Conservation (phyloP, 92 coral and sea anemone genomes). For the Palythoa grandiflora region DNA sequence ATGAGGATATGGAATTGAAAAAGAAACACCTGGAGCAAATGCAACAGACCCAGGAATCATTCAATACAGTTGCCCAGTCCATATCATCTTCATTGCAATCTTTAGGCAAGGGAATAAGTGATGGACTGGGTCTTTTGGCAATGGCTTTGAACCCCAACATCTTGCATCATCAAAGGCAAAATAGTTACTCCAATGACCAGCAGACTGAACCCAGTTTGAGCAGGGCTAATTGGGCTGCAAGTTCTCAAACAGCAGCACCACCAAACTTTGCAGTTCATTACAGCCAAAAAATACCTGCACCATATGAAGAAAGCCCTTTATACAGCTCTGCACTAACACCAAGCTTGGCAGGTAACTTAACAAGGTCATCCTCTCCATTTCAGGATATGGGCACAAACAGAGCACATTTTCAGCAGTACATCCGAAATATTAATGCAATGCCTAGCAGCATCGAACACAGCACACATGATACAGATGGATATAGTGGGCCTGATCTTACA, state of each 20-base stretch:
- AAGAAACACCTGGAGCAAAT: constrained; percentile 35
- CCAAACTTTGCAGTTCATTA: constrained; percentile 14
- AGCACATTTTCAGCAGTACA: constrained; percentile 5
- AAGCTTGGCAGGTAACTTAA: background rate
- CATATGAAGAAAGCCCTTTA: constrained; percentile 9
- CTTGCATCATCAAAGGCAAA: constrained; percentile 7
- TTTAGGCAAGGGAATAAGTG: constrained; percentile 44
- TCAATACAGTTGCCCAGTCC: constrained; percentile 1
- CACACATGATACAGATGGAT: constrained; percentile 1
- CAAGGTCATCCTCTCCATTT: constrained; percentile 23
- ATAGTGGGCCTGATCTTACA: constrained; percentile 5
- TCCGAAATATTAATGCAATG: background rate
- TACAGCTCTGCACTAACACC: background rate
- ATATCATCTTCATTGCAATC: constrained; percentile 43
- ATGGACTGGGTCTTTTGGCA: constrained; percentile 54
- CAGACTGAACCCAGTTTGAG: background rate
- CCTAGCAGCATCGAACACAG: constrained; percentile 23
- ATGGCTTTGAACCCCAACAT: constrained; percentile 53
- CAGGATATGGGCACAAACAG: constrained; percentile 10
- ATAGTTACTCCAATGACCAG: background rate
- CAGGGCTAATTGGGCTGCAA: constrained; percentile 6
- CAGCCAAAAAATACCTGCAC: constrained; percentile 2
- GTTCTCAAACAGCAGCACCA: constrained; percentile 22
- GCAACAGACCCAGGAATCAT: constrained; percentile 42
- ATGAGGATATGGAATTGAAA: constrained; percentile 46